These are phyloP conservation scores for Pseudorhiza aurosa DNA, from an alignment of 30 jellyfish, hydroid and myxozoan species.

Conservation along the genomic window DNA sequence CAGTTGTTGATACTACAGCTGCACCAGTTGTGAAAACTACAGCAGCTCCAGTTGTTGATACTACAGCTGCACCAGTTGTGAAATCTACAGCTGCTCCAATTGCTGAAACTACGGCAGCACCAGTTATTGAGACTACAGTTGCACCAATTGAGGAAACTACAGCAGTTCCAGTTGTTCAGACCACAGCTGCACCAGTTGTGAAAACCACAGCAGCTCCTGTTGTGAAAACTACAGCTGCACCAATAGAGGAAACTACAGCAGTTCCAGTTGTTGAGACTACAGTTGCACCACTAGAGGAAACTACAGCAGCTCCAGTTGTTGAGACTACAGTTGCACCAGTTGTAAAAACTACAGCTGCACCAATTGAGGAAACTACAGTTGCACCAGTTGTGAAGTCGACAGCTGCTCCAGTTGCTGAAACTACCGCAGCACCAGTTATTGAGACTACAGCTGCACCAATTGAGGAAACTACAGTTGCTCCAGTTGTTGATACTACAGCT, in stretches of 20 bases:
- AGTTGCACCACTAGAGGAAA: slow-evolving; percentile 41
- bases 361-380: slow-evolving; percentile 55
- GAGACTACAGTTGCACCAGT: slow-evolving; percentile 58
- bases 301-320: slow-evolving; percentile 61
- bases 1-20: slow-evolving; percentile 43
- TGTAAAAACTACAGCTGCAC: slow-evolving; percentile 51
- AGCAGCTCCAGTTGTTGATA: slow-evolving; percentile 57
- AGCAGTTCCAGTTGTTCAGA: slow-evolving; percentile 29
- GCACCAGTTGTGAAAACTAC: slow-evolving; percentile 59
- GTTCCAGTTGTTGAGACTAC: slow-evolving; percentile 47
- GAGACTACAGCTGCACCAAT: slow-evolving; percentile 50
- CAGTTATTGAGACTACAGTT: slow-evolving; percentile 32
- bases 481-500: slow-evolving; percentile 29
- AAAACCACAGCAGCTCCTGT: slow-evolving; percentile 58
- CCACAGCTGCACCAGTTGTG: slow-evolving; percentile 55
- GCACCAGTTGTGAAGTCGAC: slow-evolving; percentile 55
- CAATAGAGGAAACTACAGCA: slow-evolving; percentile 15
- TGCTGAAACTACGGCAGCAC: slow-evolving; percentile 20
- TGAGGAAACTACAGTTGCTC: slow-evolving; percentile 40
- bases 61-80: slow-evolving; percentile 68
- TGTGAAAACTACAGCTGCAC: slow-evolving; percentile 34
- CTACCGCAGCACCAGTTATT: slow-evolving; percentile 23
- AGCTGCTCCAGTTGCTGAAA: slow-evolving; percentile 36
- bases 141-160: slow-evolving; percentile 19
- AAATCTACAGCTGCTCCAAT: slow-evolving; percentile 53